Evolutionary conservation across 2,797 vertebrate species (phyloP), one percentile per base, ranked within the genome.

Genomic region (Chelon labrosus): DNA sequence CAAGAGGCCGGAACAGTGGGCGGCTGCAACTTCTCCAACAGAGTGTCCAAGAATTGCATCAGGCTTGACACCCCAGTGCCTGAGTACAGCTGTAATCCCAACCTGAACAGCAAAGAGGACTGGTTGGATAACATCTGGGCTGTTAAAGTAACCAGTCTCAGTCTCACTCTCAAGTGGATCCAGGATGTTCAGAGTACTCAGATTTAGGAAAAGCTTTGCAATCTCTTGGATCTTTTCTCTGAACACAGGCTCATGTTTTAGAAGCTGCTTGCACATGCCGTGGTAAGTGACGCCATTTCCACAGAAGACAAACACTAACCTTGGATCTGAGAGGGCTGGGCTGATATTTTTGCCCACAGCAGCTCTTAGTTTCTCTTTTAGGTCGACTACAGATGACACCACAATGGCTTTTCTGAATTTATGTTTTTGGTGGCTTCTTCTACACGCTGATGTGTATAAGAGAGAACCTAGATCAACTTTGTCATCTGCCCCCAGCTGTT

Each of bases 91-190:
- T 71, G 75, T 83, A 31, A 95, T 85, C n/a, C 95, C 95, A 66
- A 97, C 94, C 79, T 97, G 97, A 72, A 96, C 72, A 11, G 95
- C 91, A 85, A 97, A 96, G 61, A 97, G 94, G n/a, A 97, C 81
- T 1, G 95, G 92, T 66, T 97, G 96, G 46, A 90, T 86, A 60
- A 96, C 77, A 2, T 94, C 82, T 38, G 94, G 93, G 8, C 85
- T 91, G 51, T 86, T 77, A 4, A 93, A 91, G 70, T 95, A 92
- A 31, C 87, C 80, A 7, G 66, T 76, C 50, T 91, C 92, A 73
- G 53, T 61, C 8, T 92, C 91, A 47, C 38, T 90, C 57, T 94
- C 84, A 46, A 93, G 82, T 47, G 62, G 86, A 4, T 94, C 72
- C 63, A 95, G 68, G 17, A 97, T 88, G 58, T 90, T 92, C 46